Evolutionary conservation across 2,113 vertebrate genomes (phyloP), one percentile per base, ranked within the genome.

Genomic region (Sapajus apella): DNA sequence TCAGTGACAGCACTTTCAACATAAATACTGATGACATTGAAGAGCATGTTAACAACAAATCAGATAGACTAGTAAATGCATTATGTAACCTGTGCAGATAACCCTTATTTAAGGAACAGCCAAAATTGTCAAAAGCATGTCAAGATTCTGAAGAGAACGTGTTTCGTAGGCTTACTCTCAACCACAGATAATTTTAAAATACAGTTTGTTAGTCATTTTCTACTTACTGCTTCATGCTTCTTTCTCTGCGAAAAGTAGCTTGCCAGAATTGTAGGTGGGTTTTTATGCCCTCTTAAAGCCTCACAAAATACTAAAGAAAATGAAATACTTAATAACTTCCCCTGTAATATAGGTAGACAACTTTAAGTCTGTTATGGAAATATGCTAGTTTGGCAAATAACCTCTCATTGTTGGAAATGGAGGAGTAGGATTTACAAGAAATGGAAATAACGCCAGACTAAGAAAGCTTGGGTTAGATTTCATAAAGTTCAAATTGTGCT

Each of bases 271-370:
- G 40, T 87, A 80, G 83, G 50, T 89, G 81, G 90, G 58, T 96
- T 97, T 97, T 17, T 16, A 0, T 82, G 37, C 47, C 82, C 86
- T 96, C 81, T 37, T 82, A 43, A 90, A 85, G 43, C 94, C 93
- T 97, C 91, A 96, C 25, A 88, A 89, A 95, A 95, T n/a, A 76
- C 70, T 84, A 89, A 95, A 45, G 52, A 64, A 84, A 97, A 93
- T 50, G 50, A 82, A 90, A 95, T 70, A 50, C 96, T 55, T 91
- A 68, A 55, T 93, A 92, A 3, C 0, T 94, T 97, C 37, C 45
- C 85, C n/a, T 40, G 92, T 80, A 93, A 68, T 56, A 90, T 45
- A 37, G 87, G 61, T 16, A 94, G 56, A 91, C 52, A 61, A 10
- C 92, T 93, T 97, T 88, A 47, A 23, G 87, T 88, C 11, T n/a